A percentile compares a stretch with the other conserved stretches of the same genome.
These are phyloP conservation scores for Dascyllus trimaculatus DNA, from an alignment of 2,113 vertebrate species.

Conservation along the genomic window DNA sequence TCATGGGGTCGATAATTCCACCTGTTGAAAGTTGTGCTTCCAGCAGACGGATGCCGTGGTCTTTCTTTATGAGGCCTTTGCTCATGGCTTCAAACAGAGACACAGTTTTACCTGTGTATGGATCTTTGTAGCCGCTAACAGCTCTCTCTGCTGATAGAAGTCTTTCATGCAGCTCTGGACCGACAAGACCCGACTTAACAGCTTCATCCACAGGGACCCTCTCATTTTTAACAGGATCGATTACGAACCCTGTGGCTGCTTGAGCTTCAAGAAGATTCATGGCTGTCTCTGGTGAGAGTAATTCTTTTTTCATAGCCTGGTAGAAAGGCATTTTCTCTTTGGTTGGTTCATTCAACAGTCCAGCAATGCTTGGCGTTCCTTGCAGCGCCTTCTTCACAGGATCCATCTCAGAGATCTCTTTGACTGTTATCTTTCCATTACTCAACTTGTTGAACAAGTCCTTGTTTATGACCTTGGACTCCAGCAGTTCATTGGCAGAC, in stretches of 20 bases:
- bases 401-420: constrained; percentile 88
- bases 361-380: constrained; percentile 88
- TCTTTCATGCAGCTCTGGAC: constrained; percentile 94
- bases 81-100: constrained; percentile 93
- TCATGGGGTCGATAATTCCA: constrained; percentile 91
- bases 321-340: constrained; percentile 91
- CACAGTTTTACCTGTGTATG: constrained; percentile 91
- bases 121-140: constrained; percentile 92
- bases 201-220: constrained; percentile 89
- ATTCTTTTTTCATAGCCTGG: constrained; percentile 90
- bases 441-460: constrained; percentile 91
- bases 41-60: constrained; percentile 90
- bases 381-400: constrained; percentile 87
- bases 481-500: constrained; percentile 89
- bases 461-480: constrained; percentile 89
- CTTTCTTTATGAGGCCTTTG: constrained; percentile 92
- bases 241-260: constrained; percentile 91
- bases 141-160: constrained; percentile 94
- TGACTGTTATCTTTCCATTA: constrained; percentile 88
- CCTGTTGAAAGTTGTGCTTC: constrained; percentile 93
- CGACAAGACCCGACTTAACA: constrained; percentile 90
- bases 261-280: constrained; percentile 92
- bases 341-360: constrained; percentile 88
- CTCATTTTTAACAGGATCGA: constrained; percentile 88
- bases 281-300: constrained; percentile 87